These are phyloP conservation scores for Leptura quadrifasciata DNA, from an alignment of 2,888 invertebrate species.

Conservation along the genomic window DNA sequence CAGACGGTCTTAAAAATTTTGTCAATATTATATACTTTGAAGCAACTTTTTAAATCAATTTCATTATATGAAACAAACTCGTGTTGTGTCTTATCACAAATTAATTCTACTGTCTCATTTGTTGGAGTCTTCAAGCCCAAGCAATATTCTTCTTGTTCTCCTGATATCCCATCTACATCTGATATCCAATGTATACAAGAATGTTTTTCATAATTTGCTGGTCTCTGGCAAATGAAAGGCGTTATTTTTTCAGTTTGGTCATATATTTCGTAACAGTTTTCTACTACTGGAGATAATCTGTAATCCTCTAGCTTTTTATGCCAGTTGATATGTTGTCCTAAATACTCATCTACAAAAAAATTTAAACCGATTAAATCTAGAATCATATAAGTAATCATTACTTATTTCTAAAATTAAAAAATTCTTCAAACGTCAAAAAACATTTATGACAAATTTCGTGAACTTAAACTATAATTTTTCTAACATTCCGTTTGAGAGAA, in stretches of 20 bases:
- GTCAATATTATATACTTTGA: neutral
- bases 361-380: too few species aligned
- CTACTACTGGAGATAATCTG: slow-evolving; percentile 8
- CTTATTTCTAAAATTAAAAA: too few species aligned
- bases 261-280: slow-evolving; percentile 10
- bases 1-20: neutral
- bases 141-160: slow-evolving; percentile 1
- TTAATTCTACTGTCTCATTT: slow-evolving; percentile 2
- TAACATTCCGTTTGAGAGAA: too few species aligned
- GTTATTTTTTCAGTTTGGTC: neutral
- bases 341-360: too few species aligned
- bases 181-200: slow-evolving; percentile 9
- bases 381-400: too few species aligned
- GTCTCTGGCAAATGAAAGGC: slow-evolving; percentile 8
- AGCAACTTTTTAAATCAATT: too few species aligned
- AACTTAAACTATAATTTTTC: too few species aligned
- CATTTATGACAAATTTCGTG: too few species aligned
- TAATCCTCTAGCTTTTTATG: neutral
- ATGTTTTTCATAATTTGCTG: neutral
- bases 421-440: too few species aligned
- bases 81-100: slow-evolving; percentile 9
- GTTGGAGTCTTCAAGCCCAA: slow-evolving; percentile 4
- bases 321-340: too few species aligned
- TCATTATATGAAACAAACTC: too few species aligned
- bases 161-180: too few species aligned